Percentiles rank a stretch among this genome's conserved stretches.
Evolutionary conservation across 2,797 vertebrate genomes (phyloP).

Genomic region (Coregonus suidteri): DNA sequence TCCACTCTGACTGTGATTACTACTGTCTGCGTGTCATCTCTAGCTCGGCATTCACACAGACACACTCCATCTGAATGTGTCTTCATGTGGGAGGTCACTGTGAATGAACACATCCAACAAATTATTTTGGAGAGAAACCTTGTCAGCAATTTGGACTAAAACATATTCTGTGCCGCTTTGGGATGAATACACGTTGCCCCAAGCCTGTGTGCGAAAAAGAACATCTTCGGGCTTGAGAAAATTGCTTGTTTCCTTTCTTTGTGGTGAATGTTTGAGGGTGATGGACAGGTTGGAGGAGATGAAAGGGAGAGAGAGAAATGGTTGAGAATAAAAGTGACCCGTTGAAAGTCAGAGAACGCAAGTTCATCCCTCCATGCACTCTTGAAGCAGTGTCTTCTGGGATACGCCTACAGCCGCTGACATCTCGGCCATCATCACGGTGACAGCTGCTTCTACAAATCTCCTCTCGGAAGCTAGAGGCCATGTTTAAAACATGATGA

Average conservation of each 20-base stretch:
- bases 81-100: constrained; percentile 39
- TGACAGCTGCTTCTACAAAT: constrained; percentile 24
- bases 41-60: constrained; percentile 9
- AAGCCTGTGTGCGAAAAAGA: background rate
- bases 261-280: background rate
- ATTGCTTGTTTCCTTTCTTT: background rate
- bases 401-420: background rate
- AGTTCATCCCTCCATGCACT: background rate
- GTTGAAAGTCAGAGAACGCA: background rate
- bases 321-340: background rate
- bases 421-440: background rate
- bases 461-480: constrained; percentile 24
- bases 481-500: constrained; percentile 32
- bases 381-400: background rate
- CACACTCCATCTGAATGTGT: constrained; percentile 23
- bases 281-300: background rate
- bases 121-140: constrained; percentile 44
- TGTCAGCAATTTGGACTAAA: constrained; percentile 41
- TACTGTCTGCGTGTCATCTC: background rate
- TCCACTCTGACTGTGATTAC: constrained; percentile 5
- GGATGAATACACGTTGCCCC: constrained; percentile 20
- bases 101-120: constrained; percentile 42
- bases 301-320: background rate
- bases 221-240: background rate
- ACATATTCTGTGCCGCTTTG: constrained; percentile 25